Percentiles rank a stretch among this genome's conserved stretches.
Evolutionary conservation across 2,797 vertebrate genomes (phyloP).

Genomic region (Myiotriccus ornatus): DNA sequence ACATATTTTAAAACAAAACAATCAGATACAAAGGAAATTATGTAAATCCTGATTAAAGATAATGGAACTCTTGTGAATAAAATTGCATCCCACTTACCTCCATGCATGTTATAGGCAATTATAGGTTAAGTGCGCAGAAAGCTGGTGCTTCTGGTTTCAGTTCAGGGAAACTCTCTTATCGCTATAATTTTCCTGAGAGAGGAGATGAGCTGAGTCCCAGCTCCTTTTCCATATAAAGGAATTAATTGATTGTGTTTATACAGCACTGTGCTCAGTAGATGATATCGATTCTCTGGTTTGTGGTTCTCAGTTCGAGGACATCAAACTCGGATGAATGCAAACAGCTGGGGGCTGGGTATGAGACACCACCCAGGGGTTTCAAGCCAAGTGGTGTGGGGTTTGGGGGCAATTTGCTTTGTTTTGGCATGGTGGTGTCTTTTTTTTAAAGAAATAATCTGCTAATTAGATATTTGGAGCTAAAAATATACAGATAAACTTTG

Average conservation of each 20-base stretch:
- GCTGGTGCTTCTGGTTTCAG: constrained; percentile 13
- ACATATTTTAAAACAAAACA: neutral
- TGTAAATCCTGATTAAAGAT: constrained; percentile 6
- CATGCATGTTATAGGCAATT: neutral
- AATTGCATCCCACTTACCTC: neutral
- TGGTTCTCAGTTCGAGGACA: constrained; percentile 21
- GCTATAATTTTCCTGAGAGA: neutral
- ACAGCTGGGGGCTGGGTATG: neutral
- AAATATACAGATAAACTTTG: neutral
- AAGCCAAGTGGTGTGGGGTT: neutral
- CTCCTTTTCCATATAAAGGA: constrained; percentile 32
- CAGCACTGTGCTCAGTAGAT: neutral
- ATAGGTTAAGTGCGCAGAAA: neutral
- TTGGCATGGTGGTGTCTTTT: neutral
- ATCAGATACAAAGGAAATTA: neutral
- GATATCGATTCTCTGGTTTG: neutral
- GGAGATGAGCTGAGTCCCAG: neutral
- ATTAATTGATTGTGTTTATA: constrained; percentile 38
- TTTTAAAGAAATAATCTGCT: neutral
- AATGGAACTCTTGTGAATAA: neutral
- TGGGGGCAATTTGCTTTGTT: neutral
- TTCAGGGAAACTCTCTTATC: neutral
- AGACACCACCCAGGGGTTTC: neutral
- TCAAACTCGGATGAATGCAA: neutral
- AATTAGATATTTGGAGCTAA: neutral